Conservation (phyloP, 2,888 invertebrate genomes). For the Thysanoteuthis rhombus region DNA sequence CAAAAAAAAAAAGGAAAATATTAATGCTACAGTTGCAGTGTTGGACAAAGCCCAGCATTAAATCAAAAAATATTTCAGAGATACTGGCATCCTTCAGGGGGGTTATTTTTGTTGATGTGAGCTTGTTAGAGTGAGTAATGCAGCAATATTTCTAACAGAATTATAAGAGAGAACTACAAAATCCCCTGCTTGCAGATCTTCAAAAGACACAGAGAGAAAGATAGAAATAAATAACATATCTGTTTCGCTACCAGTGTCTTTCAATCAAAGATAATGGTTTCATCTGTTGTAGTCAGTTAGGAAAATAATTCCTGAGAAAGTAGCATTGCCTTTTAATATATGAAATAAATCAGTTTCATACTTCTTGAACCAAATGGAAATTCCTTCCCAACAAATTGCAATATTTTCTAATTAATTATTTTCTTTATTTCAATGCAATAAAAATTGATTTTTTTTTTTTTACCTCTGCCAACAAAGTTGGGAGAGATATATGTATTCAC, state of each 20-base stretch:
- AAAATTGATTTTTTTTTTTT: too few relatives aligned
- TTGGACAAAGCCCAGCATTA: slow-evolving; percentile 12
- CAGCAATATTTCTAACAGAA: background rate
- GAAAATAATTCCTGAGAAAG: background rate
- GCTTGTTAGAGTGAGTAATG: background rate
- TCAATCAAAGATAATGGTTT: background rate
- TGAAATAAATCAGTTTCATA: too few relatives aligned
- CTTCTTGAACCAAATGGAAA: too few relatives aligned
- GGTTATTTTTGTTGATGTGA: background rate
- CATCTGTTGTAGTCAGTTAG: background rate
- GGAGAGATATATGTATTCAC: too few relatives aligned
- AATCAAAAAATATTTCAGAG: background rate
- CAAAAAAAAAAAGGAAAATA: background rate
- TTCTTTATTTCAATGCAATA: background rate
- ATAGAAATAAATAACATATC: background rate
- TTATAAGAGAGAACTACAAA: background rate
- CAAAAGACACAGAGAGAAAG: background rate
- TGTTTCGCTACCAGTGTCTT: background rate
- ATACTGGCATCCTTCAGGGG: background rate
- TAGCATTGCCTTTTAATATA: too few relatives aligned
- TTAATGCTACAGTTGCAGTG: background rate
- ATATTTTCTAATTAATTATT: too few relatives aligned
- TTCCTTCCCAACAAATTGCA: too few relatives aligned
- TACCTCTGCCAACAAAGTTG: too few relatives aligned
- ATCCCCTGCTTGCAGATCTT: background rate